These are phyloP conservation scores for Chloroclysta siterata DNA, from an alignment of 2,888 invertebrate species.

Conservation along the genomic window DNA sequence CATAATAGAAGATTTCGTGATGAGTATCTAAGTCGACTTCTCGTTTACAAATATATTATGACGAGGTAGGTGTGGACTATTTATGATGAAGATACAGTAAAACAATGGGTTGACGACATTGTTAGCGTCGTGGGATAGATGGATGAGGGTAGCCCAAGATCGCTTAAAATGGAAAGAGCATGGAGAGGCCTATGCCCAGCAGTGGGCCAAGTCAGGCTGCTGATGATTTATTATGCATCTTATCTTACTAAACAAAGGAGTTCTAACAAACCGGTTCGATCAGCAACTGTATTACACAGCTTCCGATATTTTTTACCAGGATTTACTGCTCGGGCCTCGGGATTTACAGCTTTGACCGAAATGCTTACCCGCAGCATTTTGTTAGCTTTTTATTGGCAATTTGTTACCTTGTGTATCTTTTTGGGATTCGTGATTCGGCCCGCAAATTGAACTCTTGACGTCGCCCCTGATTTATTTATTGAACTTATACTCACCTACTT, in stretches of 20 bases:
- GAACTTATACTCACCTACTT: constrained; percentile 28
- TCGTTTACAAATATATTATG: too few relatives aligned
- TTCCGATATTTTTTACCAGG: constrained; percentile 75
- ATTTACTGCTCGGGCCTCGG: constrained; percentile 71
- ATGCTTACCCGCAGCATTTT: constrained; percentile 79
- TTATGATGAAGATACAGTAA: too few relatives aligned
- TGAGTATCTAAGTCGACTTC: too few relatives aligned
- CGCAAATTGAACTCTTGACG: constrained; percentile 65
- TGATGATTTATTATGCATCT: neutral
- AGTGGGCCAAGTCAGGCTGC: too few relatives aligned
- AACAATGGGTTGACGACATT: too few relatives aligned
- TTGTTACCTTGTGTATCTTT: constrained; percentile 81
- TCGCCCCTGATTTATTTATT: constrained; percentile 46
- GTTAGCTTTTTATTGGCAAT: constrained; percentile 82
- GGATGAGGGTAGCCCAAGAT: too few relatives aligned
- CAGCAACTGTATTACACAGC: constrained; percentile 72
- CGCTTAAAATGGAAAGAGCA: too few relatives aligned
- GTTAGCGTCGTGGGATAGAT: too few relatives aligned
- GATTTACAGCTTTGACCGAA: constrained; percentile 82
- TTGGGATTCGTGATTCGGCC: constrained; percentile 67
- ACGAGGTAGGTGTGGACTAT: too few relatives aligned
- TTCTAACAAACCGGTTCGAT: constrained; percentile 30
- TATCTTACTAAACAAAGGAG: neutral
- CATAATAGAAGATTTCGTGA: too few relatives aligned
- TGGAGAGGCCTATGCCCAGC: too few relatives aligned